A percentile compares a stretch with the other conserved stretches of the same genome.
phyloP scores from a whole-genome alignment of 2,113 vertebrate genomes.

The Pristiophorus japonicus region DNA sequence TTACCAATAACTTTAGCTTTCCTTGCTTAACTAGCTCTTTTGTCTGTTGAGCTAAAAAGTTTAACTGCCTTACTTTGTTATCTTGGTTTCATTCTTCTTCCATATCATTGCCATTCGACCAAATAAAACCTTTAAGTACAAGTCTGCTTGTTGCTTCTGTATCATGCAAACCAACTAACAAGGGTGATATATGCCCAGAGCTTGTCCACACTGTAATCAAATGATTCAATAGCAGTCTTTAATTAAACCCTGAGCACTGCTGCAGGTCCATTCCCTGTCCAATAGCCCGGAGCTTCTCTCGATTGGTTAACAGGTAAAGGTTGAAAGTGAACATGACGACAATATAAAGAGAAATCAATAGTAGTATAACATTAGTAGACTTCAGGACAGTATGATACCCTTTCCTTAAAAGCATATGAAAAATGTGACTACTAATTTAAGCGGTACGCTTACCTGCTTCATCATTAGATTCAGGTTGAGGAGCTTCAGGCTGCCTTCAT shows the following conservation, averaged over 20 bases:
- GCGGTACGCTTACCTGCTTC: slow-evolving; percentile 60
- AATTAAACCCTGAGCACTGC: background rate
- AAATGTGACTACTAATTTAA: background rate
- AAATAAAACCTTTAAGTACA: too few species aligned
- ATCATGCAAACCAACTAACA: too few species aligned
- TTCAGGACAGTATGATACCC: background rate
- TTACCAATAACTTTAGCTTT: too few species aligned
- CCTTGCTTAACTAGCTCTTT: too few species aligned
- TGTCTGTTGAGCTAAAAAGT: too few species aligned
- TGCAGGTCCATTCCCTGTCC: background rate
- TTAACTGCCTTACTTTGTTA: too few species aligned
- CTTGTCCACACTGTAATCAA: too few species aligned
- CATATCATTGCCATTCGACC: too few species aligned
- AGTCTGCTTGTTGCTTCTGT: too few species aligned
- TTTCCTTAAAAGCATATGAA: background rate
- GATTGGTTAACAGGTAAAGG: background rate
- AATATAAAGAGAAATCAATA: background rate
- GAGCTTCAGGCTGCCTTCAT: slow-evolving; percentile 57
- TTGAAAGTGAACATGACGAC: background rate
- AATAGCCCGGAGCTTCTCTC: background rate
- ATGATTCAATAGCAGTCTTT: background rate
- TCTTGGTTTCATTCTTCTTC: too few species aligned
- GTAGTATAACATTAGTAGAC: background rate
- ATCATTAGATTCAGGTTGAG: slow-evolving; percentile 65
- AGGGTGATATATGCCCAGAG: too few species aligned